Evolutionary conservation across 2,797 vertebrate species (phyloP), one percentile per base, ranked within the genome.

Genomic region (Chloroceryle amazona): DNA sequence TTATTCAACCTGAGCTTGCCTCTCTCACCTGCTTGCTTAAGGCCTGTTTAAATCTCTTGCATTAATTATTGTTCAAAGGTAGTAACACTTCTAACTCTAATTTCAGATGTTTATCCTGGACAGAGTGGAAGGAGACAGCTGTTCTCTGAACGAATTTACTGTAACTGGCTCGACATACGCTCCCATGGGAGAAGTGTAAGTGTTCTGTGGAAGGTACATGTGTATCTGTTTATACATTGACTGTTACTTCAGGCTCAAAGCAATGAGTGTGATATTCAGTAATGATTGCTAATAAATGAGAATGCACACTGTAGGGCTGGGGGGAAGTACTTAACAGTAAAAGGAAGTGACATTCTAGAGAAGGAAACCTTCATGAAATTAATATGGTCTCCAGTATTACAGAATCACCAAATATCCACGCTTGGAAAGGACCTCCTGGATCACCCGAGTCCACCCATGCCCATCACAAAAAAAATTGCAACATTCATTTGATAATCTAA

Each of bases 151-250:
- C 22, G 99, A 99, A 96, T 99, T 99, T 97, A 99, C 99, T 95
- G 98, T 99, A 97, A 99, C 99, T 37, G 99, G 99, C n/a, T 99
- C 99, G 46, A 99, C 99, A 7, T 99, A 99, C 0, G 99, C 99
- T 39, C 99, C 99, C 6, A 98, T 99, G 82, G 99, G 99, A 98
- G 99, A 99, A 97, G 99, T 99, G 99, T 99, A 98, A 99, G 99
- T 99, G 95, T 55, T 88, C 11, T 61, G 54, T 49, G 71, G 52
- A 80, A 73, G 63, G 41, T 52, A 89, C 92, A 73, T 87, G 71
- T 81, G 57, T 91, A 62, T 80, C 70, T 96, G 18, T 65, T 88
- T 67, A 22, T 93, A 33, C 54, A 5, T 17, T 66, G 57, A 41
- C 54, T 90, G 0, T 81, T 72, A 23, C 28, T 71, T 72, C 2